phyloP scores from a whole-genome alignment of 2,888 invertebrate species.

The Cephus sareptanus region DNA sequence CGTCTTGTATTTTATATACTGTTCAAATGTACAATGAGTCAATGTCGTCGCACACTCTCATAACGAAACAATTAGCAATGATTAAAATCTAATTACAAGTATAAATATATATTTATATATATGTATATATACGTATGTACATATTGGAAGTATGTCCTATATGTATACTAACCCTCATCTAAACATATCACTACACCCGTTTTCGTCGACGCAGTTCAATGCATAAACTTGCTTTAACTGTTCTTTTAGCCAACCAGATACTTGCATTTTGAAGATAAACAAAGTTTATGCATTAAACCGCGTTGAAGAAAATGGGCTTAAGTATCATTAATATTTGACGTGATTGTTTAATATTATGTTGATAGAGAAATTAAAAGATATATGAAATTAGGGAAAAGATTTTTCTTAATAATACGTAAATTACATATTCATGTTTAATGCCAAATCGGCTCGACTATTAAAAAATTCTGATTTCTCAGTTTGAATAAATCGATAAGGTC shows the following conservation, averaged over 20 bases:
- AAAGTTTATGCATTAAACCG: too few relatives aligned
- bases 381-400: neutral
- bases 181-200: neutral
- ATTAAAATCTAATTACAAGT: conserved; percentile 14
- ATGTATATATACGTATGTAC: conserved; percentile 8
- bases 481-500: neutral
- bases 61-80: neutral
- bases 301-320: neutral
- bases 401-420: neutral
- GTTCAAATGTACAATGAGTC: conserved; percentile 19
- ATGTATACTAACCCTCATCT: neutral
- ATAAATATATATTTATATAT: conserved; percentile 9
- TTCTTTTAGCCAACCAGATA: too few relatives aligned
- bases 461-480: neutral
- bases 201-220: too few relatives aligned
- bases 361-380: neutral
- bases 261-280: too few relatives aligned
- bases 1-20: conserved; percentile 9
- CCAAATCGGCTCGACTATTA: neutral
- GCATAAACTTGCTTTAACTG: too few relatives aligned
- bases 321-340: neutral
- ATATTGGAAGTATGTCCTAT: neutral
- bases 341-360: neutral
- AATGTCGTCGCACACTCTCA: conserved; percentile 9
- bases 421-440: neutral